Evolutionary conservation across 2,888 invertebrate species (phyloP).

Genomic region (Nasonia oneida): DNA sequence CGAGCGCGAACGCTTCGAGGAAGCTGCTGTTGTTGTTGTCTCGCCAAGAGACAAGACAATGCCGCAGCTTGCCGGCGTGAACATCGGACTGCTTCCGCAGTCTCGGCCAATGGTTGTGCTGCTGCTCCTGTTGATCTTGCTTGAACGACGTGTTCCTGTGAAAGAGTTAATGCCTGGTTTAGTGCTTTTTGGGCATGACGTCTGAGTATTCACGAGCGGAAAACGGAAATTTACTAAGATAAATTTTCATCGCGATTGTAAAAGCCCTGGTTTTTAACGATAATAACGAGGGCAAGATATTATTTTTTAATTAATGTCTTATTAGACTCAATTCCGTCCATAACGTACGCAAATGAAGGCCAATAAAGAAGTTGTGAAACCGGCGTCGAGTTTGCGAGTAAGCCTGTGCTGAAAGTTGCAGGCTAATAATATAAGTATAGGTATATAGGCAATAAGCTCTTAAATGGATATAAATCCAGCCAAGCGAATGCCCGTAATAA

Average conservation of each 20-base stretch:
- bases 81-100: not conserved
- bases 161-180: not conserved
- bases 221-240: too few species aligned
- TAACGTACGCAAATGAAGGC: not conserved
- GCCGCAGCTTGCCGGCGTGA: not conserved
- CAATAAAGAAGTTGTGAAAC: not conserved
- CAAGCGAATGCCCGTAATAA: not conserved
- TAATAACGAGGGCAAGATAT: not conserved
- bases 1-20: slow-evolving; percentile 25
- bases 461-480: not conserved
- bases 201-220: too few species aligned
- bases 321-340: not conserved
- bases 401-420: not conserved
- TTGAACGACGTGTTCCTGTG: not conserved
- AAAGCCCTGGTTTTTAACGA: not conserved
- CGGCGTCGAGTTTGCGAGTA: not conserved
- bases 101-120: not conserved
- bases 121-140: not conserved
- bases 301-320: not conserved
- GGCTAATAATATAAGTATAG: not conserved
- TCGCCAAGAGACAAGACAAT: slow-evolving; percentile 13
- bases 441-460: not conserved
- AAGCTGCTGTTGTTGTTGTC: not conserved
- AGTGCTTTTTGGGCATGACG: not conserved
- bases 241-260: too few species aligned